Evolutionary conservation across 1,140 invertebrate genomes (phyloP), one percentile per base, ranked within the genome.

Genomic region (Elymnias hypermnestra): DNA sequence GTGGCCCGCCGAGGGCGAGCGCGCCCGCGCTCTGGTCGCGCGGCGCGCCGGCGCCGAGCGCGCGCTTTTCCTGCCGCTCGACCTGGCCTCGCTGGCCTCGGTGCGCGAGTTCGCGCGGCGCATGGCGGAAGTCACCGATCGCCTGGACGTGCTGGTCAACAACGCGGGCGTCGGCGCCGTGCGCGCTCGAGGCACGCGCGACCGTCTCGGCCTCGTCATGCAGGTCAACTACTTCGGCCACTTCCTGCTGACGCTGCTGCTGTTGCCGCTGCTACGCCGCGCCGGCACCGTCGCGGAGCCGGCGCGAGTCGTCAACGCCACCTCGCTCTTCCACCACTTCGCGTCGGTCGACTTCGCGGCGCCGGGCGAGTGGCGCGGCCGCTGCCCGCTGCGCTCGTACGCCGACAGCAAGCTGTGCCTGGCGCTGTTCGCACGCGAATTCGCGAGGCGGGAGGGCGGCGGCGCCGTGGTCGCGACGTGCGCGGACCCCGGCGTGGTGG

Each of bases 401-500:
- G 64, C 73, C 1, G 90, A 91, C 59, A 93, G 91, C 57, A 94
- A 94, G 83, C 58, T 94, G 23, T 91, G 91, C 26, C 89, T 93
- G 38, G 72, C 92, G 10, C 65, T 93, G 4, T 94, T 94, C 60
- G 88, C 90, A 0, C 78, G 70, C 13, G 90, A 92, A 66, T 69
- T 94, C 8, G 75, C 88, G 1, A 82, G 74, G 29, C 82, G 75
- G 55, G 63, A 93, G 14, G 72, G 89, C 77, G 87, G 88, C 83
- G 76, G 51, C 0, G 87, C 87, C n/a, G 87, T 92, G 8, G 87
- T 86, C 1, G 72, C 85, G 0, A 91, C 91, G 51, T 63, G 84
- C 0, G 66, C 91, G 3, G 89, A 92, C 50, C 91, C 90, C 2
- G 91, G 90, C 1, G 69, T 88, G 1, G 87, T 90, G 2, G 81